These are phyloP conservation scores for Netelia fuscicornis DNA, from an alignment of 2,888 invertebrate genomes.

Conservation along the genomic window DNA sequence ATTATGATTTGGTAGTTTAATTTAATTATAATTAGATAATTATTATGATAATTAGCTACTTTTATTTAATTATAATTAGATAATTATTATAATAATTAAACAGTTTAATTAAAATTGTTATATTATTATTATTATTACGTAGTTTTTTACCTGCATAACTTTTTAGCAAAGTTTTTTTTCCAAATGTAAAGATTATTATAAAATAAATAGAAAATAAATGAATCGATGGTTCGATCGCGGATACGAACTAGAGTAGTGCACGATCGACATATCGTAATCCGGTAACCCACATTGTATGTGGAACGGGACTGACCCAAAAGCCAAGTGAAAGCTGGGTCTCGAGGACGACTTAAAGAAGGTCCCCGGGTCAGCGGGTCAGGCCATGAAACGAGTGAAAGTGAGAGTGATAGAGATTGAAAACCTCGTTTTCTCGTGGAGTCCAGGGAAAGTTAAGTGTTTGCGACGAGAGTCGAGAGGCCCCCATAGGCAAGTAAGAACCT, in stretches of 20 bases:
- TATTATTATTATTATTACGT: too few species aligned
- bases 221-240: not conserved
- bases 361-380: slow-evolving; percentile 73
- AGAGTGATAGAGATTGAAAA: slow-evolving; percentile 60
- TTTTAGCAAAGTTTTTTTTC: not conserved
- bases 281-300: slow-evolving; percentile 35
- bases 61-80: too few species aligned
- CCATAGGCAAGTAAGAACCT: not conserved
- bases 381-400: slow-evolving; percentile 71
- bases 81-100: too few species aligned
- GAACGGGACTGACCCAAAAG: slow-evolving; percentile 59
- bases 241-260: slow-evolving; percentile 13
- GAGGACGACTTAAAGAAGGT: slow-evolving; percentile 68
- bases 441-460: slow-evolving; percentile 52
- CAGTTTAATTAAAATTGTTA: too few species aligned
- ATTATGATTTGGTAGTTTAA: too few species aligned
- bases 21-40: too few species aligned
- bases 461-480: not conserved
- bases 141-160: too few species aligned
- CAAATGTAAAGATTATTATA: not conserved
- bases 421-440: slow-evolving; percentile 52
- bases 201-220: not conserved
- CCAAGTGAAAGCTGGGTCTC: slow-evolving; percentile 71
- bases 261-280: not conserved
- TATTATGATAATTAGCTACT: too few species aligned